Evolutionary conservation across 2,888 invertebrate genomes (phyloP).

Genomic region (Drosophila peninsularis): DNA sequence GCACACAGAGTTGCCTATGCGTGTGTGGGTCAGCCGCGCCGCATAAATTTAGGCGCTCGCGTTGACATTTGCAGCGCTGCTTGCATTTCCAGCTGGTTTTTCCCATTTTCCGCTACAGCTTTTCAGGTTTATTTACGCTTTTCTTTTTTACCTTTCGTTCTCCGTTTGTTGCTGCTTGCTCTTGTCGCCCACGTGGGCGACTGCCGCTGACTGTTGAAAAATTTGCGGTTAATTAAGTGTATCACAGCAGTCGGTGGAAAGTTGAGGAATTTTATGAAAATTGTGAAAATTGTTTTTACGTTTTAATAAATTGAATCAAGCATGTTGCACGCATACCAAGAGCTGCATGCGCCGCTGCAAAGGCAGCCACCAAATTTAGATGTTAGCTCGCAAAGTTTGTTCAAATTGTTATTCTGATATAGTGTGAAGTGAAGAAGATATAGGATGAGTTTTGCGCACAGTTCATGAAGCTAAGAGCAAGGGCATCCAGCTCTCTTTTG

Average conservation of each 20-base stretch:
- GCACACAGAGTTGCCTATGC: constrained; percentile 10
- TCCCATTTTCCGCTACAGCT: constrained; percentile 25
- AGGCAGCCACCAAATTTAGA: neutral
- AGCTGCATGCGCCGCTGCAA: neutral
- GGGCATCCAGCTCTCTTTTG: neutral
- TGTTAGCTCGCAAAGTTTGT: neutral
- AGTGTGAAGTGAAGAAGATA: neutral
- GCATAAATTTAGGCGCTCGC: constrained; percentile 65
- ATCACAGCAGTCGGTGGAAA: constrained; percentile 18
- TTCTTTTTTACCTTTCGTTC: neutral
- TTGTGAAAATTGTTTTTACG: constrained; percentile 12
- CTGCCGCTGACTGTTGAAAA: constrained; percentile 9
- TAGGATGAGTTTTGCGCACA: neutral
- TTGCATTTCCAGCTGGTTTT: constrained; percentile 55
- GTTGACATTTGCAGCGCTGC: constrained; percentile 61
- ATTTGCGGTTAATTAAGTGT: constrained; percentile 27
- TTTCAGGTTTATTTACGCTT: constrained; percentile 3
- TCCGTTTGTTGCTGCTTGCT: neutral
- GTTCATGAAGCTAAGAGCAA: neutral
- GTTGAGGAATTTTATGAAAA: constrained; percentile 6
- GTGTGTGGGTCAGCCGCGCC: constrained; percentile 29
- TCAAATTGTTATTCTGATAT: neutral
- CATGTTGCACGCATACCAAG: neutral
- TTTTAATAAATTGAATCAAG: constrained; percentile 29
- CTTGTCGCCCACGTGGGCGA: constrained; percentile 6